Evolutionary conservation across 1,140 invertebrate genomes (phyloP).

Genomic region (Argopecten irradians): DNA sequence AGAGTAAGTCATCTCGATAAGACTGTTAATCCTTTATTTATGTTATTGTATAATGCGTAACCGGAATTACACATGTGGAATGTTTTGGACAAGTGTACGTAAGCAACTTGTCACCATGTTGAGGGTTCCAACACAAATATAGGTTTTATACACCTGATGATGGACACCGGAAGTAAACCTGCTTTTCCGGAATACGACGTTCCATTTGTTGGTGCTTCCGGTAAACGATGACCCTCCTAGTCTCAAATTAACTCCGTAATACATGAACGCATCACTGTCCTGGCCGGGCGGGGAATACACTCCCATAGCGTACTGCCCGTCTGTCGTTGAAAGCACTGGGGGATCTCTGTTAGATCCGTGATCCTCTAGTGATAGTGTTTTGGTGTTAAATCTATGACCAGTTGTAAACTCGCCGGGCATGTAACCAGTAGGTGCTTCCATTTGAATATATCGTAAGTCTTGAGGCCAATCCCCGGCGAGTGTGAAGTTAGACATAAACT

Average conservation of each 20-base stretch:
- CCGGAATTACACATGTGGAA: neutral
- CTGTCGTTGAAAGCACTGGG: slow-evolving; percentile 45
- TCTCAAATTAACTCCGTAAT: slow-evolving; percentile 38
- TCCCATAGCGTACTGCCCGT: slow-evolving; percentile 52
- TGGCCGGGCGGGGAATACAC: slow-evolving; percentile 50
- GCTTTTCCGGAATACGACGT: slow-evolving; percentile 51
- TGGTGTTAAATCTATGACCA: slow-evolving; percentile 38
- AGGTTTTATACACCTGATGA: slow-evolving; percentile 46
- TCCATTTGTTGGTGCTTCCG: slow-evolving; percentile 46
- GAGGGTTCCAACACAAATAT: slow-evolving; percentile 48
- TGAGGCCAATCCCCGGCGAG: slow-evolving; percentile 39
- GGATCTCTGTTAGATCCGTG: slow-evolving; percentile 33
- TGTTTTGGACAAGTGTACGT: neutral
- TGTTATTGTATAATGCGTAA: neutral
- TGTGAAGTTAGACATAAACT: slow-evolving; percentile 46
- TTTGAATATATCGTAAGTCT: slow-evolving; percentile 41
- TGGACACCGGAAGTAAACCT: slow-evolving; percentile 30
- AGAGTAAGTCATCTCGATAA: no score
- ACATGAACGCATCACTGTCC: slow-evolving; percentile 37
- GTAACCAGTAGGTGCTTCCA: slow-evolving; percentile 56
- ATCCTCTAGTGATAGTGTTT: slow-evolving; percentile 27
- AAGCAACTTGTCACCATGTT: slow-evolving; percentile 45
- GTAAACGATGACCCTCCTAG: neutral
- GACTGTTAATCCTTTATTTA: no score
- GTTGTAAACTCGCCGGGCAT: slow-evolving; percentile 52